phyloP scores from a whole-genome alignment of 2,888 invertebrate species.

The Drosophila austrosaltans region DNA sequence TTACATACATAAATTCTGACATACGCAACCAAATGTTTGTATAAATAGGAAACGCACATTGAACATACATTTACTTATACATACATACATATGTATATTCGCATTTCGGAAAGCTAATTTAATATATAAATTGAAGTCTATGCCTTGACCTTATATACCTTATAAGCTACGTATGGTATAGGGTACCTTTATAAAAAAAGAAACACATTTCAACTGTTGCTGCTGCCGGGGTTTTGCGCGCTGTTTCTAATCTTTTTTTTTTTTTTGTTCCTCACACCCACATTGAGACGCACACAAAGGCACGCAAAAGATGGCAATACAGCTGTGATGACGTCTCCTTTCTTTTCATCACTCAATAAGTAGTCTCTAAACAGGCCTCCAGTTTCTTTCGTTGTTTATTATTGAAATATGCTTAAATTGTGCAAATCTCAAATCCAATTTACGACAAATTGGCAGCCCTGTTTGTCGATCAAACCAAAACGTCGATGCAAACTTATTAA shows the following conservation, averaged over 20 bases:
- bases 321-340: constrained; percentile 48
- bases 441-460: constrained; percentile 55
- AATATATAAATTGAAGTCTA: background rate
- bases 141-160: background rate
- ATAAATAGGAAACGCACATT: no score
- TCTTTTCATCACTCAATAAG: background rate
- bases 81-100: no score
- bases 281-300: constrained; percentile 18
- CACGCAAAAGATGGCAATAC: constrained; percentile 15
- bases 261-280: constrained; percentile 48
- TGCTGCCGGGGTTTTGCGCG: constrained; percentile 40
- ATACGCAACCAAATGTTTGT: no score
- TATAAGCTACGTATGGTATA: background rate
- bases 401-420: constrained; percentile 11
- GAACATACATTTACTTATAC: no score
- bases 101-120: no score
- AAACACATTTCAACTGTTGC: constrained; percentile 72
- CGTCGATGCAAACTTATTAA: constrained; percentile 34
- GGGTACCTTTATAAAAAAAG: constrained; percentile 50
- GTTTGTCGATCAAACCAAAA: constrained; percentile 43
- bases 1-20: no score
- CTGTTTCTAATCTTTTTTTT: constrained; percentile 49
- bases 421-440: constrained; percentile 55
- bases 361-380: no score
- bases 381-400: no score